phyloP scores from a whole-genome alignment of 2,797 vertebrate genomes.

The Sorex maritimensis region DNA sequence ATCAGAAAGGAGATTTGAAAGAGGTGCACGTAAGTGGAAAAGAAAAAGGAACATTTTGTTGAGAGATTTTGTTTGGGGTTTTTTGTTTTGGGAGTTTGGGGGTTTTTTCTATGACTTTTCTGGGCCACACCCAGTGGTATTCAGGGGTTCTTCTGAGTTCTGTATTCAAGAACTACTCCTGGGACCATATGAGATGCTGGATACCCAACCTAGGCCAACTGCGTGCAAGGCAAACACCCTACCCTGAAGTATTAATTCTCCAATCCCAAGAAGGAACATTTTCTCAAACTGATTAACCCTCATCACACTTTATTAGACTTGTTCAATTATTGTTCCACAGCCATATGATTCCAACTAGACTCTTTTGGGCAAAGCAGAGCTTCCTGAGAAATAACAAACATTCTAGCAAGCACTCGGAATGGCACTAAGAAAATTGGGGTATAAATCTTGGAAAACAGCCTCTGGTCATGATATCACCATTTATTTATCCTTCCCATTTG shows the following conservation, averaged over 20 bases:
- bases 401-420: not conserved
- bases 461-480: not conserved
- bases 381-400: not conserved
- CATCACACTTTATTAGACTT: not conserved
- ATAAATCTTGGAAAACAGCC: not conserved
- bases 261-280: not conserved
- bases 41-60: not conserved
- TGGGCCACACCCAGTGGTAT: no score
- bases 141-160: no score
- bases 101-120: no score
- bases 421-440: not conserved
- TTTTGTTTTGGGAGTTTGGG: no score
- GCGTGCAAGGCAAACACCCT: no score
- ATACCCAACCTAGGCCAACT: no score
- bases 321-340: not conserved
- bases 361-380: no score
- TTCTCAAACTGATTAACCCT: not conserved
- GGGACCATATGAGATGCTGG: no score
- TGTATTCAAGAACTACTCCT: no score
- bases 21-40: not conserved
- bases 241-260: no score
- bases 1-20: slow-evolving; percentile 12
- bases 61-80: no score
- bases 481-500: not conserved
- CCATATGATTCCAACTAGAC: no score